A percentile compares a stretch with the other conserved stretches of the same genome.
Conservation (phyloP, 2,888 invertebrate species). For the Antitype chi region DNA sequence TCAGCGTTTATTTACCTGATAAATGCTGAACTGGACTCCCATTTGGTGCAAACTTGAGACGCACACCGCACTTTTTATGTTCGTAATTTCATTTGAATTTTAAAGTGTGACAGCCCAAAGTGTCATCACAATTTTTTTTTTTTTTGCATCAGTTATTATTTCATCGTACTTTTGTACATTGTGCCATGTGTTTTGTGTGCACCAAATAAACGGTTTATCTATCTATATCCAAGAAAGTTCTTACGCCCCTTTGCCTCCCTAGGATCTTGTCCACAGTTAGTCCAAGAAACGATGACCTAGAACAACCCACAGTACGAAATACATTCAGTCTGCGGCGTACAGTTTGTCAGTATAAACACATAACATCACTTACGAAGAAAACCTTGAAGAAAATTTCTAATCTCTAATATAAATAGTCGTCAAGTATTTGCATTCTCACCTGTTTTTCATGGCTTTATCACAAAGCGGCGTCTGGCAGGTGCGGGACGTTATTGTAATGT, state of each 20-base stretch:
- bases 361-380: constrained; percentile 36
- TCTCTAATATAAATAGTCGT: constrained; percentile 29
- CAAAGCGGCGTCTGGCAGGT: constrained; percentile 57
- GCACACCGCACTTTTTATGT: too few species aligned
- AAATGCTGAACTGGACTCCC: too few species aligned
- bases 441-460: constrained; percentile 43
- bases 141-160: too few species aligned
- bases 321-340: constrained; percentile 29
- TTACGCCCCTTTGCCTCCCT: background rate
- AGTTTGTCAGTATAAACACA: constrained; percentile 27
- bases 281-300: constrained; percentile 3
- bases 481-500: constrained; percentile 49
- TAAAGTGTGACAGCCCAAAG: too few species aligned
- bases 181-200: too few species aligned
- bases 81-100: too few species aligned
- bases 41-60: too few species aligned
- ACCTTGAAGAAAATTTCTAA: constrained; percentile 38
- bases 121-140: too few species aligned
- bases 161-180: too few species aligned
- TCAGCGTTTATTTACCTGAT: too few species aligned
- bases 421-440: constrained; percentile 49
- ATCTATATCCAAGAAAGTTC: background rate
- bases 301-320: constrained; percentile 8
- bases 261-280: background rate
- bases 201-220: too few species aligned